phyloP scores from a whole-genome alignment of 1,140 invertebrate genomes.

The Copidosoma floridanum region DNA sequence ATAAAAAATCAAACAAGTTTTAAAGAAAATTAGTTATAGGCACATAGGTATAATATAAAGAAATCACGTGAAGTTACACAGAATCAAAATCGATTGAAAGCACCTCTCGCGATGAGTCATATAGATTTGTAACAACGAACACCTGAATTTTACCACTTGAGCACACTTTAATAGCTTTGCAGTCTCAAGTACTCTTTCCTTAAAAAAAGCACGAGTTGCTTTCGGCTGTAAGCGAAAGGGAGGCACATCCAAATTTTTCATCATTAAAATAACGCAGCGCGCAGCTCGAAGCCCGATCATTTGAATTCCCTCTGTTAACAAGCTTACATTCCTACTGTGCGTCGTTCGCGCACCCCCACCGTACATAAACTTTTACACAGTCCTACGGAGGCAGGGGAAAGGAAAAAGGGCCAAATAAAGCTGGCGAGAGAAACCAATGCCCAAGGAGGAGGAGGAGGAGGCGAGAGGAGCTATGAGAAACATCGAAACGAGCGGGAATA shows the following conservation, averaged over 20 bases:
- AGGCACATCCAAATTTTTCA: conserved; percentile 11
- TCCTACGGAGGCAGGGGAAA: neutral
- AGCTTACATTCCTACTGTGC: conserved; percentile 26
- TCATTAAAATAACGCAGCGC: conserved; percentile 22
- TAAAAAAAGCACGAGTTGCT: neutral
- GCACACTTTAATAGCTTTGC: too few species aligned
- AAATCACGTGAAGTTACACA: too few species aligned
- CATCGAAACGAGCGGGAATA: conserved; percentile 23
- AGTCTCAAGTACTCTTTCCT: neutral
- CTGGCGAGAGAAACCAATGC: neutral
- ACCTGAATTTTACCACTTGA: too few species aligned
- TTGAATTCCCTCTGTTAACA: conserved; percentile 27
- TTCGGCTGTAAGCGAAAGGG: neutral
- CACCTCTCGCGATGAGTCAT: too few species aligned
- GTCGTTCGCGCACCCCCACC: neutral
- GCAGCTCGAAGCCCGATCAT: neutral
- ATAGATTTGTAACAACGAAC: too few species aligned
- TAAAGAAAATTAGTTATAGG: too few species aligned
- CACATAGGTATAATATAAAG: too few species aligned
- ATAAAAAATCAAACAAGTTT: too few species aligned
- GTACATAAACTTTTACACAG: neutral
- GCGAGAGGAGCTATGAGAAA: conserved; percentile 23
- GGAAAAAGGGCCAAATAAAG: neutral
- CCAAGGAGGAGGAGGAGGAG: neutral
- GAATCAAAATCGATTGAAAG: too few species aligned